These are phyloP conservation scores for Cyclura pinguis DNA, from an alignment of 2,797 vertebrate genomes.

Conservation along the genomic window DNA sequence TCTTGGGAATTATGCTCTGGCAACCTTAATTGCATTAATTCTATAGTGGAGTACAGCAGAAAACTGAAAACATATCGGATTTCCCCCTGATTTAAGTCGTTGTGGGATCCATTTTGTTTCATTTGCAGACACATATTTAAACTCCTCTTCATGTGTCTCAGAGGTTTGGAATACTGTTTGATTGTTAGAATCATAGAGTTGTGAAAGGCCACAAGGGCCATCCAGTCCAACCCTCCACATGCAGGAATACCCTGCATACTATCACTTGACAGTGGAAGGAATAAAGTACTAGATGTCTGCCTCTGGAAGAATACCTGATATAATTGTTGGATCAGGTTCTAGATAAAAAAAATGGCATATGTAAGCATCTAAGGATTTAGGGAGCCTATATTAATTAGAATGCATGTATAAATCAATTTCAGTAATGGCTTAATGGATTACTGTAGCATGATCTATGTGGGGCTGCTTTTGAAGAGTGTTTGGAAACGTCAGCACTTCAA, in stretches of 20 bases:
- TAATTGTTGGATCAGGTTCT: neutral
- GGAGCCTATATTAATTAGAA: neutral
- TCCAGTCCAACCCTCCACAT: no score
- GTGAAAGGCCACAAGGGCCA: no score
- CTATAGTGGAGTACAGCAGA: neutral
- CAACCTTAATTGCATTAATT: neutral
- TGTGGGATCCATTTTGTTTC: conserved; percentile 11
- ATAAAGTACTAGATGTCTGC: neutral
- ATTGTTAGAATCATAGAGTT: neutral
- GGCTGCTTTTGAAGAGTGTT: no score
- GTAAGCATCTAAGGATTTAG: neutral
- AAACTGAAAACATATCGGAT: neutral
- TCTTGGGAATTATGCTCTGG: neutral
- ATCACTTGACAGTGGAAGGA: no score
- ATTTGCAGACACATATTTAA: conserved; percentile 22
- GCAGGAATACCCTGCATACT: no score
- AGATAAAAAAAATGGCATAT: no score
- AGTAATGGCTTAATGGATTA: neutral
- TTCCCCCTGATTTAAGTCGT: neutral
- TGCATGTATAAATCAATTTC: neutral
- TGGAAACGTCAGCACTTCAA: no score
- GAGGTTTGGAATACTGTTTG: neutral
- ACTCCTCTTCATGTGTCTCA: neutral
- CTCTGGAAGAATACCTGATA: neutral
- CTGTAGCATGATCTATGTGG: no score